Conservation (phyloP, 2,888 invertebrate species). For the Sinohyriopsis cumingii region DNA sequence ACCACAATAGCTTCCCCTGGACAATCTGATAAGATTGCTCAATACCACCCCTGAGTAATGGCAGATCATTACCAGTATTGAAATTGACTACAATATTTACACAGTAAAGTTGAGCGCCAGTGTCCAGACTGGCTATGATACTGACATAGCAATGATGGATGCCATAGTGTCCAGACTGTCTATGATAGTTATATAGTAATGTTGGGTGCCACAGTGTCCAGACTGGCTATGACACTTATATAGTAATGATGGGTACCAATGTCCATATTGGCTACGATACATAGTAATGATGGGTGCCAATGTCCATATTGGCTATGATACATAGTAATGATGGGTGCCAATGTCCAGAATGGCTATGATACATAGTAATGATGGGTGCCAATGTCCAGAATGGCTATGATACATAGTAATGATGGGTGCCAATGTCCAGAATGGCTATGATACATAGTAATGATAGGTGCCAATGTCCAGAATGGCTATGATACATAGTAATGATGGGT, state of each 20-base stretch:
- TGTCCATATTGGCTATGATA: neutral
- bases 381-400: slow-evolving; percentile 96
- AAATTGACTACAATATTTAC: slow-evolving; percentile 31
- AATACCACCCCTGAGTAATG: too few species aligned
- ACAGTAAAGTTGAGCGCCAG: slow-evolving; percentile 85
- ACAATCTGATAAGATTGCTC: too few species aligned
- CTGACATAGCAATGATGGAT: slow-evolving; percentile 92
- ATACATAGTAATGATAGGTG: slow-evolving; percentile 92
- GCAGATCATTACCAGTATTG: too few species aligned
- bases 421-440: slow-evolving; percentile 94
- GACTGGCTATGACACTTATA: slow-evolving; percentile 93
- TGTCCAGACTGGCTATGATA: neutral
- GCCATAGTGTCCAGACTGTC: slow-evolving; percentile 97
- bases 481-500: slow-evolving; percentile 91
- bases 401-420: slow-evolving; percentile 96
- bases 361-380: slow-evolving; percentile 94
- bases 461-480: slow-evolving; percentile 92
- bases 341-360: slow-evolving; percentile 96
- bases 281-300: slow-evolving; percentile 86
- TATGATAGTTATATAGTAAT: slow-evolving; percentile 91
- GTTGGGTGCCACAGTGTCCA: slow-evolving; percentile 96
- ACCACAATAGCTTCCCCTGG: too few species aligned
- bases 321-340: slow-evolving; percentile 94
- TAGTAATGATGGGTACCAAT: slow-evolving; percentile 97
- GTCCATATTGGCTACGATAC: slow-evolving; percentile 94